Base-by-base conservation (phyloP, 2,113 vertebrate species). In the Dasyurus viverrinus region DNA sequence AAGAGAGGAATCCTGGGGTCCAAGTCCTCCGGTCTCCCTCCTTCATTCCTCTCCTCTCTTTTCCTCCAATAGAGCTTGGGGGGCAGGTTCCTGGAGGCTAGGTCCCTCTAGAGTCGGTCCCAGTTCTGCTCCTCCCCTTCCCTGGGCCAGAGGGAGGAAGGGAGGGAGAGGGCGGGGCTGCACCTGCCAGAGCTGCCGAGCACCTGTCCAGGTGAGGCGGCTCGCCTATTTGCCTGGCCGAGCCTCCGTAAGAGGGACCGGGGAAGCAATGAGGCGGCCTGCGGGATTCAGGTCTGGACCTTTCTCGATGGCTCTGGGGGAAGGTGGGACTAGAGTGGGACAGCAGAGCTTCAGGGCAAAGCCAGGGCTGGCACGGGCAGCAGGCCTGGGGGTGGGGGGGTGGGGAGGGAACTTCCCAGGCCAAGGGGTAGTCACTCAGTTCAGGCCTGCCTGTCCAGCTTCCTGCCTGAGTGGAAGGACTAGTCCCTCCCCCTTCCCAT, bases 121-220 rank as follows among this genome's bases (percentile, higher is more conserved):
- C 60, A 36, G 60, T 68, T 68, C 30, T 68, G 36, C 68, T 22
- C 68, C 68, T 76, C 68, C 68, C 36, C 68, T 36, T 76, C 68
- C 16, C 36, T 6, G 68, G 36, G 68, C 68, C 68, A 19, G 94
- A 52, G 50, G 50, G 50, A 55, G 23, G 54, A 55, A 52, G 50
- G 50, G 50, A 52, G 50, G 50, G 25, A 30, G 27, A 57, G 97
- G 97, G 97, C 94, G 96, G 97, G 95, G 96, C 95, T 50, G 96
- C 96, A 96, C 96, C 97, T 96, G 97, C 93, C 1, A 89, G 91
- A 0, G 76, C 53, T 54, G 50, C 95, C 1, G 93, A 92, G 96
- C 95, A 97, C 97, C 97, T 97, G 95, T 95, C 47, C 92, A 97
- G 97, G 97, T 96, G 94, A 93, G 92, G 89, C 48, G 93, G 91